Evolutionary conservation across 2,888 invertebrate genomes (phyloP), one percentile per base, ranked within the genome.

Genomic region (Lepidocyrtinus sp.): DNA sequence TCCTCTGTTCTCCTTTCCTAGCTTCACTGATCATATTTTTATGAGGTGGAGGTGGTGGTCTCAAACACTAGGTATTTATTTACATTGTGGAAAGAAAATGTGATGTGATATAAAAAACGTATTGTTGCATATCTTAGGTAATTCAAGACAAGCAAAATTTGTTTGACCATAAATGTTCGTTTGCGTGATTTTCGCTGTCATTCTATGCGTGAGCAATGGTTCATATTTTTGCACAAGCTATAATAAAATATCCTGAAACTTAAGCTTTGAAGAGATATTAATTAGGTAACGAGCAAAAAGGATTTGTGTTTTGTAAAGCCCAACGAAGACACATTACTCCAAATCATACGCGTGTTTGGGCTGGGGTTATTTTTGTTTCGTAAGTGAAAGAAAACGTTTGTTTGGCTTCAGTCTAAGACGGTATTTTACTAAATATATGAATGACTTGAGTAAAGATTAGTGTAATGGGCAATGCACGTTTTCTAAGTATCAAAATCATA

Each of bases 21-120:
- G 81, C 62, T 81, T 81, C 67, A 75, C 71, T 81, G 81, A 81
- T 80, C 79, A 75, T 75, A 67, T n/a, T n/a, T n/a, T 3, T 55
- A n/a, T 5, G 19, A 55, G 3, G 55, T 3, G 17, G 17, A 55
- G 55, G 19, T 15, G 19, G 7, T 5, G 17, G 19, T 55, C 15
- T 5, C 19, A 55, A 55, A 55, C 3, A 55, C 2, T 3, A 55
- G 55, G 15, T 55, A 55, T 15, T 55, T 55, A 55, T 55, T 55
- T 5, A 17, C 19, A 55, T 15, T 55, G 55, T 15, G 15, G 55
- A 55, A 55, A 17, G 55, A 55, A 17, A 55, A 55, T 55, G 55
- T 17, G 15, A 55, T 3, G 55, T 55, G 15, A 19, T 45, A 12
- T 12, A 45, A 12, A 45, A 12, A 45, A 12, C 45, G 45, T 45